These are phyloP conservation scores for Choreutis nemorana DNA, from an alignment of 2,888 invertebrate genomes.

Conservation along the genomic window DNA sequence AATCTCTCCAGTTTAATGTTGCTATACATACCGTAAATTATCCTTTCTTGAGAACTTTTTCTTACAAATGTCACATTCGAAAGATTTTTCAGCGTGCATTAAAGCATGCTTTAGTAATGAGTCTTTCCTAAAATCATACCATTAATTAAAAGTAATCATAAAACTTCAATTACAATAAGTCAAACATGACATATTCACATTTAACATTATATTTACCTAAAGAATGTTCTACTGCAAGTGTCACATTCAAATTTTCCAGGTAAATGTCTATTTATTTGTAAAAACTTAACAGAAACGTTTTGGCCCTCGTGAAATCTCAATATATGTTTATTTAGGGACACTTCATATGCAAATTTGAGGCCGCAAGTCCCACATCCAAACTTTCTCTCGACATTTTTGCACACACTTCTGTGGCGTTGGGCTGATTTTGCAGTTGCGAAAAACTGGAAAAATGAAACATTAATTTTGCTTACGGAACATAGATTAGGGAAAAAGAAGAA, in stretches of 20 bases:
- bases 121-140: slow-evolving; percentile 61
- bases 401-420: slow-evolving; percentile 47
- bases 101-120: slow-evolving; percentile 71
- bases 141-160: slow-evolving; percentile 1
- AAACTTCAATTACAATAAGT: background rate
- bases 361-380: slow-evolving; percentile 45
- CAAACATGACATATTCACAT: slow-evolving; percentile 6
- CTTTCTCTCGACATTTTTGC: slow-evolving; percentile 39
- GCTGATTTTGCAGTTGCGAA: slow-evolving; percentile 60
- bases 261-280: no score
- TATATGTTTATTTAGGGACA: slow-evolving; percentile 56
- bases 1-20: no score
- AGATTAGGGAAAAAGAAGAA: background rate
- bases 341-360: slow-evolving; percentile 48
- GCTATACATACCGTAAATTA: slow-evolving; percentile 51
- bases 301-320: slow-evolving; percentile 46
- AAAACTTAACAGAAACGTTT: slow-evolving; percentile 46
- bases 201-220: slow-evolving; percentile 36
- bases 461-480: background rate
- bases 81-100: slow-evolving; percentile 56
- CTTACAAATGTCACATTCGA: slow-evolving; percentile 65
- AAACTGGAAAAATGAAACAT: slow-evolving; percentile 17
- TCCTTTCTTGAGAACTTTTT: slow-evolving; percentile 68
- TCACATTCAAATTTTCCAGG: slow-evolving; percentile 67
- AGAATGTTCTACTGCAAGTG: slow-evolving; percentile 70